A percentile compares a stretch with the other conserved stretches of the same genome.
These are phyloP conservation scores for Clostera curtula DNA, from an alignment of 2,888 invertebrate species.

Conservation along the genomic window DNA sequence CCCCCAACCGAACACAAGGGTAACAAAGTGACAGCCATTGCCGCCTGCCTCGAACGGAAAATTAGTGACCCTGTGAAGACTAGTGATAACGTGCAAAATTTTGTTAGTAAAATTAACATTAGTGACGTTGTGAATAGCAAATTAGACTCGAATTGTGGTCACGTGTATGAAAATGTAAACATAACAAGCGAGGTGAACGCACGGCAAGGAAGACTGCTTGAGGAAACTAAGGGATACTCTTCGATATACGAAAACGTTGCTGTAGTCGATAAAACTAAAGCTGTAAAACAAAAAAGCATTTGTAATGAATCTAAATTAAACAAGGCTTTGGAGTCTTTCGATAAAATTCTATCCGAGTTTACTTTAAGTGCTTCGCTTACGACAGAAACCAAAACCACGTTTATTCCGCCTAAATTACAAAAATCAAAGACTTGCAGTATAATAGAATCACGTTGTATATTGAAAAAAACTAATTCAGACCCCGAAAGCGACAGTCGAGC, in stretches of 20 bases:
- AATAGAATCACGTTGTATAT: slow-evolving; percentile 80
- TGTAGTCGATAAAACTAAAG: slow-evolving; percentile 42
- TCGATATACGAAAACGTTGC: slow-evolving; percentile 69
- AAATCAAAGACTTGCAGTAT: slow-evolving; percentile 83
- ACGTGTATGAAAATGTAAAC: slow-evolving; percentile 69
- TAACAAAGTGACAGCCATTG: slow-evolving; percentile 66
- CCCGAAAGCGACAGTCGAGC: slow-evolving; percentile 47
- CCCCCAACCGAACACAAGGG: slow-evolving; percentile 52
- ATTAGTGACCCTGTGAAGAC: slow-evolving; percentile 49
- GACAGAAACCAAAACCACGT: slow-evolving; percentile 36
- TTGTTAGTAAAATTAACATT: slow-evolving; percentile 32
- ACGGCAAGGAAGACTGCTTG: slow-evolving; percentile 39
- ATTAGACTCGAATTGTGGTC: slow-evolving; percentile 38
- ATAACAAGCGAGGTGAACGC: slow-evolving; percentile 36
- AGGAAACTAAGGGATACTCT: slow-evolving; percentile 62
- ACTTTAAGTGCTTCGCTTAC: slow-evolving; percentile 42
- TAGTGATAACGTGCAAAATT: slow-evolving; percentile 60
- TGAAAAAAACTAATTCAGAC: slow-evolving; percentile 75
- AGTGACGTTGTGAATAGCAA: slow-evolving; percentile 42
- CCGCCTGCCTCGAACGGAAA: slow-evolving; percentile 63
- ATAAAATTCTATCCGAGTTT: slow-evolving; percentile 64
- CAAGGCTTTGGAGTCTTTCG: slow-evolving; percentile 67
- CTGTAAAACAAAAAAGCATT: slow-evolving; percentile 19
- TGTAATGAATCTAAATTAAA: slow-evolving; percentile 52
- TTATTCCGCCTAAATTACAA: slow-evolving; percentile 74